Evolutionary conservation across 2,888 invertebrate genomes (phyloP), one percentile per base, ranked within the genome.

Genomic region (Coelopa pilipes): DNA sequence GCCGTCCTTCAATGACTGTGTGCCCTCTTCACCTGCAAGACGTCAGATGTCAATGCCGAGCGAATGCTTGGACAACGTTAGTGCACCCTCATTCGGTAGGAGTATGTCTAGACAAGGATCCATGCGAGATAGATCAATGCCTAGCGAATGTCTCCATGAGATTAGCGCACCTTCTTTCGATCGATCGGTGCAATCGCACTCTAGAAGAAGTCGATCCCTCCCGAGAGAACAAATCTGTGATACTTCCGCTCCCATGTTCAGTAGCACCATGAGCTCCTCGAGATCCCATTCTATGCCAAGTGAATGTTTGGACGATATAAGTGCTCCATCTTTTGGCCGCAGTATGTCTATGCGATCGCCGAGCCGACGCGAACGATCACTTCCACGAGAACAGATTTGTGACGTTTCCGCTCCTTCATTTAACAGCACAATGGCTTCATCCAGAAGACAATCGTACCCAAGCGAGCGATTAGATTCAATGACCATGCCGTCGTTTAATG

Each of bases 291-390:
- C 66, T 53, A 17, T 73, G n/a, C 70, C 76, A 0, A 63, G 59
- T 70, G 72, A 76, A 59, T 53, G 70, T 12, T 63, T 76, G n/a
- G 74, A 72, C 9, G 70, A 75, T 19, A 60, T 75, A 7, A 75
- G 72, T 19, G 71, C 69, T 24, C 75, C 75, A 21, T 69, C 62
- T 1, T 74, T 46, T 45, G 46, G 15, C 46, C 7, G 19, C 15
- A 17, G 34, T 12, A 19, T 24, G 60, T 34, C 21, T 9, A 19
- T 19, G 13, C 12, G 17, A 17, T 53, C 53, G 3, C 53, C 13
- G 53, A 53, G n/a, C 53, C 57, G 12, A 59, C 19, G 21, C 13
- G 12, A 72, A 0, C 57, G 62, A 4, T 68, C 75, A 1, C 12
- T 62, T 62, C 50, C 24, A 24, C 67, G 62, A 5, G 53, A 59